Conservation (phyloP, 2,888 invertebrate genomes). For the Eupeodes latifasciatus region DNA sequence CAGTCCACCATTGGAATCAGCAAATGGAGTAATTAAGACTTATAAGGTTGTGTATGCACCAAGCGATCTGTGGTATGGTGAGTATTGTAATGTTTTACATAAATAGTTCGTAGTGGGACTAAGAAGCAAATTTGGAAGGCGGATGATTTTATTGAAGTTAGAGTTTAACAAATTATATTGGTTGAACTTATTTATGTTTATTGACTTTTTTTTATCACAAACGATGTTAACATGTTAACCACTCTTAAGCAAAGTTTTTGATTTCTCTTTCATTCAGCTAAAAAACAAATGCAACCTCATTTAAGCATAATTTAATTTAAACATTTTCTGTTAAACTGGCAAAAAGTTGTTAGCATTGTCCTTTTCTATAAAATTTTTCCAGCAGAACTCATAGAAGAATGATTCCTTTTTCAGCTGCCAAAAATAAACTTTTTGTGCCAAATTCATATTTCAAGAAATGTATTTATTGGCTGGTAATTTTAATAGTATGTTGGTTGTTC, state of each 20-base stretch:
- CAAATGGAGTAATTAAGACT: constrained; percentile 97
- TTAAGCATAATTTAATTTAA: too few relatives aligned
- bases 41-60: constrained; percentile 97
- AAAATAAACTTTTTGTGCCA: too few relatives aligned
- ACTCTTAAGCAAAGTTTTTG: too few relatives aligned
- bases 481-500: too few relatives aligned
- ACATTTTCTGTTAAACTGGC: not conserved
- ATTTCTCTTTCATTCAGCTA: too few relatives aligned
- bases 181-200: too few relatives aligned
- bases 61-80: constrained; percentile 96
- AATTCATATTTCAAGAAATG: too few relatives aligned
- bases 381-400: not conserved
- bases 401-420: not conserved
- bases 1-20: constrained; percentile 95
- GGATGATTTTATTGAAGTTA: not conserved
- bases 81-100: constrained; percentile 83
- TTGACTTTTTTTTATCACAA: too few relatives aligned
- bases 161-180: too few relatives aligned
- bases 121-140: not conserved
- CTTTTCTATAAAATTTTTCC: not conserved
- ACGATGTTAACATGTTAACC: too few relatives aligned
- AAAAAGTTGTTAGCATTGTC: not conserved
- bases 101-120: not conserved
- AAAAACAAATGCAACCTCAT: too few relatives aligned
- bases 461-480: too few relatives aligned